phyloP scores from a whole-genome alignment of 92 coral and sea anemone genomes.

The Zoanthus sansibaricus region DNA sequence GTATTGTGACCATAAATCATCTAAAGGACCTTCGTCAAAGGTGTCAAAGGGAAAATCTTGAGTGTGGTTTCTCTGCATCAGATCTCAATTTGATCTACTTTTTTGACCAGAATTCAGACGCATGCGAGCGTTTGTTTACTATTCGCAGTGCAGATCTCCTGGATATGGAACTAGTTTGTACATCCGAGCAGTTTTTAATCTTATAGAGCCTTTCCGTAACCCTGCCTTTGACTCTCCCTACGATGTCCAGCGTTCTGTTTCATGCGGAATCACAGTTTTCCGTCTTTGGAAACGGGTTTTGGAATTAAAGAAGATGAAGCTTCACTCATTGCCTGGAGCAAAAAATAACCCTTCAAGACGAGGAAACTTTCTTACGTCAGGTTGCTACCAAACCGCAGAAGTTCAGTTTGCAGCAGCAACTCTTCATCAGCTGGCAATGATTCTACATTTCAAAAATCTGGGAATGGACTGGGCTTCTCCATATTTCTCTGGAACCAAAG shows the following conservation, averaged over 20 bases:
- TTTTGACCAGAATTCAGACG: neutral
- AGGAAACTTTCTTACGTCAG: constrained; percentile 46
- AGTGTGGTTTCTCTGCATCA: constrained; percentile 51
- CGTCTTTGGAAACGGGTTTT: constrained; percentile 49
- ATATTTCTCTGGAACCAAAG: constrained; percentile 55
- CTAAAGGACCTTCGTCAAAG: constrained; percentile 57
- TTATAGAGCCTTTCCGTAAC: constrained; percentile 54
- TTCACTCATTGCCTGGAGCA: constrained; percentile 51
- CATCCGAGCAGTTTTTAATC: constrained; percentile 55
- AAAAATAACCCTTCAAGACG: constrained; percentile 40
- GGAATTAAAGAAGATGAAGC: constrained; percentile 39
- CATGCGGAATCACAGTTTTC: constrained; percentile 52
- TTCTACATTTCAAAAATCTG: constrained; percentile 52
- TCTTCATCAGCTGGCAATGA: constrained; percentile 70
- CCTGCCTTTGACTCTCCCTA: constrained; percentile 48
- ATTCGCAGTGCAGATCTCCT: constrained; percentile 53
- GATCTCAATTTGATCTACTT: constrained; percentile 22
- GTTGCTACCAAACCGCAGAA: constrained; percentile 60
- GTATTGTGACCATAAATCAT: constrained; percentile 53
- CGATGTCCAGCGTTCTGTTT: constrained; percentile 61
- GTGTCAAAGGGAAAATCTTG: constrained; percentile 50
- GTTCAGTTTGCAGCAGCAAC: constrained; percentile 67
- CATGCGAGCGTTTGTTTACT: constrained; percentile 58
- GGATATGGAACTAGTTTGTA: constrained; percentile 54
- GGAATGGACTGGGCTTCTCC: constrained; percentile 65